Base-by-base conservation (phyloP, 1,140 invertebrate genomes). In the Drosophila ananassae region DNA sequence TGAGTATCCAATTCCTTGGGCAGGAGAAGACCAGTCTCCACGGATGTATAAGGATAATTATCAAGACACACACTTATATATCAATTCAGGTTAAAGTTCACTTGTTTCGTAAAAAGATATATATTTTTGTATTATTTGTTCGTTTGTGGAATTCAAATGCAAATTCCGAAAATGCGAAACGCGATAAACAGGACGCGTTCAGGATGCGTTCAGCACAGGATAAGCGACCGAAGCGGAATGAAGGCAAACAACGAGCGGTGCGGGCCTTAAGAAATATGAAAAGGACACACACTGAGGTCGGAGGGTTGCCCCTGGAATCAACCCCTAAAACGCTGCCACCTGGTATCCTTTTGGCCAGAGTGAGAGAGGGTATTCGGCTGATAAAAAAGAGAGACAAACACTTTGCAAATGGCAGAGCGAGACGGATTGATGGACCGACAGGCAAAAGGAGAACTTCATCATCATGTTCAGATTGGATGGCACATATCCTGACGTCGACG, bases 161-260 rank as follows among this genome's bases (percentile, higher is more conserved):
- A 69, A 56, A 56, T 69, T 44, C 12, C 7, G 41, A 44, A 44
- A 44, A 25, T 21, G 10, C 2, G 44, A 24, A 68, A 68, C 63
- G 64, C 64, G 67, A 13, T 0, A n/a, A 37, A 61, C 61, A 66
- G 75, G 76, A 87, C 58, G 61, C 62, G 39, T 48, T 62, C 34
- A 58, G 39, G 44, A 22, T 48, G 77, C 58, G 82, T 79, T 87
- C 82, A 74, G 66, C 82, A 85, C 81, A 77, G 83, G 68, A 79
- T 79, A 61, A 89, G 79, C 84, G 83, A 89, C 83, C 84, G 84
- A 72, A 89, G 83, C 83, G 83, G 84, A 89, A 89, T 89, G 83
- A 89, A 79, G 73, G 68, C 76, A 83, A 89, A 83, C 59, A 79
- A 54, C 48, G 44, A 53, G 37, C 37, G 28, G 63, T 66, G 48